Evolutionary conservation across 2,888 invertebrate genomes (phyloP).

Genomic region (Gymnosoma rotundatum): DNA sequence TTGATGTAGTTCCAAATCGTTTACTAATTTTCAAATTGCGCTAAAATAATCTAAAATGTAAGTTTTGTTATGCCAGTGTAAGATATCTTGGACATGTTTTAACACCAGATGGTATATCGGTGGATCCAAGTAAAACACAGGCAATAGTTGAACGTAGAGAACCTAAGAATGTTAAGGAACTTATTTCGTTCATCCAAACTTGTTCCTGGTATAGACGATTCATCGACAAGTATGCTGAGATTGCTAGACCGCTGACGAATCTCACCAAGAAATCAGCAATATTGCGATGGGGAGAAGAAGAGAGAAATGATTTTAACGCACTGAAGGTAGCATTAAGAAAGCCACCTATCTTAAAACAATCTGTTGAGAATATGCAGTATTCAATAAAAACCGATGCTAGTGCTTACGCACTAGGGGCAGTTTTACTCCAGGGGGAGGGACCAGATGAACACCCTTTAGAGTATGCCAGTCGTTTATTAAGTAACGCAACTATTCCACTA

Average conservation of each 20-base stretch:
- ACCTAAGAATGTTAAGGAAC: background rate
- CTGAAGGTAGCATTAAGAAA: slow-evolving; percentile 24
- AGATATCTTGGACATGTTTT: slow-evolving; percentile 57
- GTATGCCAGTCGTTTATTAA: slow-evolving; percentile 72
- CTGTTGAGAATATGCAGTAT: slow-evolving; percentile 32
- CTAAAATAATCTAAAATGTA: slow-evolving; percentile 34
- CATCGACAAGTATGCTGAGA: slow-evolving; percentile 3
- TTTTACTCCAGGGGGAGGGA: slow-evolving; percentile 51
- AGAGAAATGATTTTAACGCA: slow-evolving; percentile 12
- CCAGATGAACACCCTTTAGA: slow-evolving; percentile 47
- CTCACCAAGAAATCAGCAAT: slow-evolving; percentile 38
- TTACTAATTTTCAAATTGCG: slow-evolving; percentile 25
- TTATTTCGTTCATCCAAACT: slow-evolving; percentile 22
- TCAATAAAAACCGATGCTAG: slow-evolving; percentile 37
- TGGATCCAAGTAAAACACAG: slow-evolving; percentile 40
- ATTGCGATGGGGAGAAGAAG: slow-evolving; percentile 19
- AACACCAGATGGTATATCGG: slow-evolving; percentile 37
- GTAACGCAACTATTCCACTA: slow-evolving; percentile 77
- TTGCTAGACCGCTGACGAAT: background rate
- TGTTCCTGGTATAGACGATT: slow-evolving; percentile 7
- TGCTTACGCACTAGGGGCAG: slow-evolving; percentile 29
- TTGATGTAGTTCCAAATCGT: background rate
- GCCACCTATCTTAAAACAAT: slow-evolving; percentile 39
- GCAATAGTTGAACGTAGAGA: slow-evolving; percentile 35
- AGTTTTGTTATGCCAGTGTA: slow-evolving; percentile 35